A percentile compares a stretch with the other conserved stretches of the same genome.
phyloP scores from a whole-genome alignment of 2,797 vertebrate genomes.

The Diglossa cyanea region DNA sequence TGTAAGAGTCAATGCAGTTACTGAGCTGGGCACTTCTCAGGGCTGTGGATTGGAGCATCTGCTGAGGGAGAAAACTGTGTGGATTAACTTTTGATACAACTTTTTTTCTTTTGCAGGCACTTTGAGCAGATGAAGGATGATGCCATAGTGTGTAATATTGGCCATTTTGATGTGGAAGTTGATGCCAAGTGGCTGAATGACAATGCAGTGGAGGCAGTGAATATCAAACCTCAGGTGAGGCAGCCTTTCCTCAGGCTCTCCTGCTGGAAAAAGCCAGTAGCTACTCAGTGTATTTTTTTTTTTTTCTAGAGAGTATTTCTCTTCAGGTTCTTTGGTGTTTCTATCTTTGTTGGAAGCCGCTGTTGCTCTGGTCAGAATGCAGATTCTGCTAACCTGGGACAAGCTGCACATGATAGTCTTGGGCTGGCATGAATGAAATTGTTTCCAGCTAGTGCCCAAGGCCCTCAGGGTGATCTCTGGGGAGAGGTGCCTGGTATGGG shows the following conservation, averaged over 20 bases:
- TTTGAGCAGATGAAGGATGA: conserved; percentile 98
- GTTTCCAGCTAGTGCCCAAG: background rate
- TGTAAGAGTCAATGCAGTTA: background rate
- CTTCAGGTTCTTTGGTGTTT: background rate
- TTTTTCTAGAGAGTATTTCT: background rate
- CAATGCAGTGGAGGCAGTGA: conserved; percentile 86
- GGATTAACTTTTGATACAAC: background rate
- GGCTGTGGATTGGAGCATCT: background rate
- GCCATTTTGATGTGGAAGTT: conserved; percentile 97
- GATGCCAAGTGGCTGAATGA: conserved; percentile 92
- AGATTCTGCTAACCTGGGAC: background rate
- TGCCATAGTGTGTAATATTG: conserved; percentile 95
- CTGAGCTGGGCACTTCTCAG: background rate
- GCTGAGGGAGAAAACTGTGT: background rate
- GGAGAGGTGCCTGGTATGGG: accelerated
- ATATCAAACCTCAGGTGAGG: conserved; percentile 93
- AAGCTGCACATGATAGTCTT: background rate
- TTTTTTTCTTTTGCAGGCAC: conserved; percentile 77
- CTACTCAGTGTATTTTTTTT: background rate
- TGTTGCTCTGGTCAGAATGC: background rate
- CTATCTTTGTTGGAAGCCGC: background rate
- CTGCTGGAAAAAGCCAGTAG: background rate
- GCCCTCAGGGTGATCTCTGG: background rate
- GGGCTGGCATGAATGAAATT: background rate
- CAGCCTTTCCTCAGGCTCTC: background rate